These are phyloP conservation scores for Mastigias papua DNA, from an alignment of 30 jellyfish, hydroid and myxozoan genomes.

Conservation along the genomic window DNA sequence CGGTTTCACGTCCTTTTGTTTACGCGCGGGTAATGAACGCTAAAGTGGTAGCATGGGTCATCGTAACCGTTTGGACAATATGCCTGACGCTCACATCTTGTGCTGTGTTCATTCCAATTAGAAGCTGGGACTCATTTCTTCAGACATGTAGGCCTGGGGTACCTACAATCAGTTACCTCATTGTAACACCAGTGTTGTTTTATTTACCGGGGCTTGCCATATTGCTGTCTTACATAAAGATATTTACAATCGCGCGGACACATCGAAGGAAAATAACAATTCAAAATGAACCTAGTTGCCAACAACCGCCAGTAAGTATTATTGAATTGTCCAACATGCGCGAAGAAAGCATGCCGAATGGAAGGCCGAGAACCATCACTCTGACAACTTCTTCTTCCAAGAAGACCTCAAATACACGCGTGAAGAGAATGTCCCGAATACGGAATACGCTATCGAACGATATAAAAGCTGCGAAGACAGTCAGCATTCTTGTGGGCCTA, in stretches of 20 bases:
- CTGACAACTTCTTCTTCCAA: slow-evolving; percentile 17
- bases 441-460: slow-evolving; percentile 61
- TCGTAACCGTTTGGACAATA: slow-evolving; percentile 66
- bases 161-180: slow-evolving; percentile 75
- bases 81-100: slow-evolving; percentile 68
- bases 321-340: slow-evolving; percentile 18
- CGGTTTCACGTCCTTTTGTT: slow-evolving; percentile 70
- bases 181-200: slow-evolving; percentile 79
- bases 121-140: slow-evolving; percentile 62
- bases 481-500: slow-evolving; percentile 85
- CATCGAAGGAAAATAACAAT: slow-evolving; percentile 72
- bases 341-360: background rate
- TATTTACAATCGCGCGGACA: slow-evolving; percentile 74
- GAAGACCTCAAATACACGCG: slow-evolving; percentile 28
- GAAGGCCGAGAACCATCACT: slow-evolving; percentile 11
- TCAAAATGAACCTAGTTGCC: slow-evolving; percentile 62
- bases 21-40: slow-evolving; percentile 75
- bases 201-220: slow-evolving; percentile 84
- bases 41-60: slow-evolving; percentile 33
- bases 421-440: slow-evolving; percentile 33
- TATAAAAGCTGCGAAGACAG: slow-evolving; percentile 87
- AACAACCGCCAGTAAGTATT: slow-evolving; percentile 17
- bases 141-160: slow-evolving; percentile 76
- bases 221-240: slow-evolving; percentile 75
- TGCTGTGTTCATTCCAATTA: slow-evolving; percentile 43